A percentile compares a stretch with the other conserved stretches of the same genome.
Evolutionary conservation across 2,113 vertebrate species (phyloP).

Genomic region (Sinocyclocheilus anshuiensis): DNA sequence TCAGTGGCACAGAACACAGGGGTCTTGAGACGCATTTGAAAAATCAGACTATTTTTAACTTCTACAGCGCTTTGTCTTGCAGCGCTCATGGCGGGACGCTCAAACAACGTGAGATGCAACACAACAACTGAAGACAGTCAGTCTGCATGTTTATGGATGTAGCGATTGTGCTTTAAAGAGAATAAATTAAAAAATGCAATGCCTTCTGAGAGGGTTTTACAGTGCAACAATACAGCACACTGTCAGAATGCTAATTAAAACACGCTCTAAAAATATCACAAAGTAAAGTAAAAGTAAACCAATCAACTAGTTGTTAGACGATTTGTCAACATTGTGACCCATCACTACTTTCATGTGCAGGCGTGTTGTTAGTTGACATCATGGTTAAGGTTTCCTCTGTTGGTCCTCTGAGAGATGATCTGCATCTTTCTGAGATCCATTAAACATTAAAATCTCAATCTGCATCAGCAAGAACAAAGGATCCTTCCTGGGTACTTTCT

Average conservation of each 20-base stretch:
- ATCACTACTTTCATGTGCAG: not conserved
- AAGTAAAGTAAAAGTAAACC: not conserved
- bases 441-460: slow-evolving; percentile 54
- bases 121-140: not conserved
- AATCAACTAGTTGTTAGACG: not conserved
- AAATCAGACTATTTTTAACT: not conserved
- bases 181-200: not conserved
- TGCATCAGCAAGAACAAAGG: slow-evolving; percentile 48
- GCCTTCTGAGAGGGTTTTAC: not conserved
- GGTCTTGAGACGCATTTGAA: not conserved
- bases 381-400: not conserved
- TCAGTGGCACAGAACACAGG: not conserved
- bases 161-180: not conserved
- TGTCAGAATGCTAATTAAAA: not conserved
- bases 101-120: not conserved
- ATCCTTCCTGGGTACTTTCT: slow-evolving; percentile 3
- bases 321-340: not conserved
- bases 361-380: not conserved
- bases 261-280: not conserved
- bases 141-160: not conserved
- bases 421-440: slow-evolving; percentile 42
- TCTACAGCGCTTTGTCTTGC: not conserved
- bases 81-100: not conserved
- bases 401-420: slow-evolving; percentile 24
- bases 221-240: not conserved